Percentiles rank a stretch among this genome's conserved stretches.
Conservation (phyloP, 1,140 invertebrate genomes). For the Conus betulinus region DNA sequence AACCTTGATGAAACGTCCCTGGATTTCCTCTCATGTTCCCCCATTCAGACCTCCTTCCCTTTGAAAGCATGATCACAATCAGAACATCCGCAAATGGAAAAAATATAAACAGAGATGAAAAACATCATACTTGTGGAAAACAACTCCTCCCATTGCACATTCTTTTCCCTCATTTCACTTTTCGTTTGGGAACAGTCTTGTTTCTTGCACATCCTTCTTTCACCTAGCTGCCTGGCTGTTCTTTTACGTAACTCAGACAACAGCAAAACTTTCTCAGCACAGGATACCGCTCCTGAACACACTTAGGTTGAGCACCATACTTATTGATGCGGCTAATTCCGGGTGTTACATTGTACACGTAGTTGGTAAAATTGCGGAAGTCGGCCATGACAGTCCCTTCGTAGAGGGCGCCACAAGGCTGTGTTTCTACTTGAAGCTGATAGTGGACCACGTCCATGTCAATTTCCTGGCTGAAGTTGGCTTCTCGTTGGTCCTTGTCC, state of each 20-base stretch:
- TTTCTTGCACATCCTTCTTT: no score
- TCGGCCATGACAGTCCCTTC: constrained; percentile 83
- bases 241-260: constrained; percentile 9
- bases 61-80: no score
- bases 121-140: no score
- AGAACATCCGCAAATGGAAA: no score
- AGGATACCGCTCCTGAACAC: constrained; percentile 24
- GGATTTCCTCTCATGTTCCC: no score
- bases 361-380: constrained; percentile 21
- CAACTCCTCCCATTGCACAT: no score
- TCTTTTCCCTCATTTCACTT: no score
- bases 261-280: constrained; percentile 39
- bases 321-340: constrained; percentile 89
- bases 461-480: constrained; percentile 76
- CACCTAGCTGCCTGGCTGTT: not conserved
- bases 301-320: constrained; percentile 81
- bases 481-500: constrained; percentile 58
- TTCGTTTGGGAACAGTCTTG: no score
- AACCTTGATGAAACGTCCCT: no score
- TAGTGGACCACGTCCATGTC: constrained; percentile 70
- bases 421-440: constrained; percentile 81
- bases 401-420: constrained; percentile 86
- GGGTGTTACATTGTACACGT: not conserved
- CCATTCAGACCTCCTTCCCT: no score
- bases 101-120: no score